Evolutionary conservation across 2,797 vertebrate genomes (phyloP), one percentile per base, ranked within the genome.

Genomic region (Schizopygopsis pylzovi): DNA sequence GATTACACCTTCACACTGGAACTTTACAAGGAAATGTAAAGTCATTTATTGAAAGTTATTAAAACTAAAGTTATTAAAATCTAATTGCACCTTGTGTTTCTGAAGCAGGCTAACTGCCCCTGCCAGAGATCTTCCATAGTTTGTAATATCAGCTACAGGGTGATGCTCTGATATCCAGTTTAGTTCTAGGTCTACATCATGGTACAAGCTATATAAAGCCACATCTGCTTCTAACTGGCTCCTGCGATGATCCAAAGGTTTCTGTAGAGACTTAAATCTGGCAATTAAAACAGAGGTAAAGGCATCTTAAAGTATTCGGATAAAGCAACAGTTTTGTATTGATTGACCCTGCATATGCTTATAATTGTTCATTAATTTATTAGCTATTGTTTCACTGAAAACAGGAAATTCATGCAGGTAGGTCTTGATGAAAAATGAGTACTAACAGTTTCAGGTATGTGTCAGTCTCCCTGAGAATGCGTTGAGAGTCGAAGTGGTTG

Each of bases 191-290:
- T 95, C 93, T 70, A 96, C 94, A 25, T 96, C 95, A 9, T 97
- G 95, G 79, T 94, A 94, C 89, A 98, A 97, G 49, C 94, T 95
- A 79, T 95, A 95, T 10, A 97, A 94, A 65, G 92, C 93, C 82
- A 97, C 94, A 0, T 94, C 94, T 22, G 95, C 95, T 90, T 97
- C 96, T 86, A 98, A 92, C 88, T 96, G 91, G 47, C 91, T 91
- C 3, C 67, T 90, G 12, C 93, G 93, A 72, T 90, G 81, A 6
- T 94, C 93, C 90, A 98, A 92, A 56, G 94, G 96, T 18, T 91
- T 92, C 94, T 96, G 94, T 80, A 98, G 94, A 70, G 96, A 96
- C 90, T 97, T 93, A 90, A 97, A 97, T 92, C 97, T 99, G 90
- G 6, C 28, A 85, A 15, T 81, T 13, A 84, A 28, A 61, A 54